Evolutionary conservation across 2,113 vertebrate species (phyloP).

Genomic region (Thalassarche chlororhynchos): DNA sequence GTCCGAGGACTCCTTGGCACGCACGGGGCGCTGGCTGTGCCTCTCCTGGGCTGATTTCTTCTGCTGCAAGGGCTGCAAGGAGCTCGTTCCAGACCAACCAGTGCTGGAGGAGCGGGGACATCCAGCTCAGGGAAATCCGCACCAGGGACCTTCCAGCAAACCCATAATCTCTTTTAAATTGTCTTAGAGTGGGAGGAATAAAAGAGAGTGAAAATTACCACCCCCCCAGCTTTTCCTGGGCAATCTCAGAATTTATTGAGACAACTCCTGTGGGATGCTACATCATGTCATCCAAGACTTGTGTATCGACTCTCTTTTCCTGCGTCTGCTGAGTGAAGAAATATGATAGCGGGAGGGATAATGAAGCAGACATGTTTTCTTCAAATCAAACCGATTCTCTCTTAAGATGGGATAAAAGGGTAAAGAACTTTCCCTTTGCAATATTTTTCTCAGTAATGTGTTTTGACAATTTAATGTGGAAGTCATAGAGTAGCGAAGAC

Average conservation of each 20-base stretch:
- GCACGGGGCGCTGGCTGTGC: rapidly evolving
- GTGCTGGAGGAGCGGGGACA: background rate
- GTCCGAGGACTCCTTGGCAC: background rate
- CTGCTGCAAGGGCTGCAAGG: background rate
- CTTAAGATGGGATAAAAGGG: slow-evolving; percentile 33
- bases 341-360: slow-evolving; percentile 31
- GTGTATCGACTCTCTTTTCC: background rate
- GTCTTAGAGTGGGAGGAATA: slow-evolving; percentile 41
- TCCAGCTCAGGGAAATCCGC: background rate
- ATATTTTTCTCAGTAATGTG: slow-evolving; percentile 56
- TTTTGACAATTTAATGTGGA: slow-evolving; percentile 73
- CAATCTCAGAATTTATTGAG: slow-evolving; percentile 19
- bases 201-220: background rate
- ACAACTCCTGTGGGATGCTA: slow-evolving; percentile 26
- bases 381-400: background rate
- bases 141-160: background rate
- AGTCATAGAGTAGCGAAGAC: slow-evolving; percentile 63
- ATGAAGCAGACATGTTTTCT: slow-evolving; percentile 36
- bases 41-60: background rate
- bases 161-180: background rate
- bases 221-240: background rate
- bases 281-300: slow-evolving; percentile 10
- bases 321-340: background rate
- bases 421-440: background rate
- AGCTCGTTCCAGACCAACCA: background rate